Base-by-base conservation (phyloP, 1,140 invertebrate genomes). In the Dufourea novaeangliae region DNA sequence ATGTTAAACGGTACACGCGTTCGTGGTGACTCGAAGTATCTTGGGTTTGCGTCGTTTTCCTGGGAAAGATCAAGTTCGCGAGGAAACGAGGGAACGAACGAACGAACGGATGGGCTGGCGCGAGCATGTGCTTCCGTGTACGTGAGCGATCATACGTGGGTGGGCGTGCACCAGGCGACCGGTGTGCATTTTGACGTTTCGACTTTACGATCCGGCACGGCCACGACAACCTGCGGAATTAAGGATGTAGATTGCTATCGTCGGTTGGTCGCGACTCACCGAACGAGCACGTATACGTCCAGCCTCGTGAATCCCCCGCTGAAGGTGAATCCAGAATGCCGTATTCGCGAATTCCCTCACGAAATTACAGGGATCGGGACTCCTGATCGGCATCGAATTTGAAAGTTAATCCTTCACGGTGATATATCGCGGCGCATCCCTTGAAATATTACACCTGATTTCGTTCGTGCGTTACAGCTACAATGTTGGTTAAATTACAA, bases 211-310 rank as follows among this genome's bases (percentile, higher is more conserved):
- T 86, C 86, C 67, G 34, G 39, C 77, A 78, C 54, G 56, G 37
- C 63, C 57, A 61, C 64, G 79, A 86, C 83, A 84, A 85, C 78
- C 79, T 80, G 79, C 76, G 82, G 85, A 86, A 87, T 86, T 86
- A 86, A 87, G 83, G 82, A 88, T 87, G 86, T 87, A 88, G 87
- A 88, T 88, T 74, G 84, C 80, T 84, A 85, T 85, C 83, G 82
- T 73, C 69, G 70, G 37, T 27, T 50, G 39, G 57, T 63, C 50
- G 29, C 56, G 29, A 52, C 56, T 8, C 5, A 34, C 32, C n/a
- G 29, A n/a, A 59, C 80, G 61, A 14, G 44, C 57, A 66, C 74
- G 57, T 73, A 73, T 32, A 56, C 61, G 59, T 39, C 56, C 59
- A 41, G 37, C 68, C 67, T 22, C n/a, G 59, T 34, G 59, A 34